Evolutionary conservation across 2,888 invertebrate species (phyloP).

Genomic region (Harpalus rubripes): DNA sequence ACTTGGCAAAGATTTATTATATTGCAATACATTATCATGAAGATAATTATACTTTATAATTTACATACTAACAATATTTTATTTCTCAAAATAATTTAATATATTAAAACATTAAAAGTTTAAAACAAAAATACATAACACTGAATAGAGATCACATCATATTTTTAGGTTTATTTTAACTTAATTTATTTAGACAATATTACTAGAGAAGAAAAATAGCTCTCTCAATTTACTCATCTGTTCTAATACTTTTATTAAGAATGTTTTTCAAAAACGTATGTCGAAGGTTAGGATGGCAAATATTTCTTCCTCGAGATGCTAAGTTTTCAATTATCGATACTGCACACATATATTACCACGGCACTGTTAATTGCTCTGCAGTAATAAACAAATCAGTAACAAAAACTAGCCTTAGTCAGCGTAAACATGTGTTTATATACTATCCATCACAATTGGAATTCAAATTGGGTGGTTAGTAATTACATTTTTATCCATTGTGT

Average conservation of each 20-base stretch:
- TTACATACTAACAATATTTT: too few species aligned
- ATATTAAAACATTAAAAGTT: too few species aligned
- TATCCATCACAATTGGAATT: not conserved
- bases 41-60: too few species aligned
- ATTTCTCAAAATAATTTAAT: too few species aligned
- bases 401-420: conserved; percentile 8
- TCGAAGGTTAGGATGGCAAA: not conserved
- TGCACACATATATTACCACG: conserved; percentile 34
- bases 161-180: too few species aligned
- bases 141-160: too few species aligned
- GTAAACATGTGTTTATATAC: conserved; percentile 2
- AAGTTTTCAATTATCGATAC: not conserved
- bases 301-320: not conserved
- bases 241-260: not conserved
- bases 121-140: too few species aligned
- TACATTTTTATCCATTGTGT: not conserved
- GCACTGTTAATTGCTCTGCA: conserved; percentile 44
- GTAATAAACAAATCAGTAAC: conserved; percentile 46
- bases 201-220: not conserved
- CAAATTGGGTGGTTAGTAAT: not conserved
- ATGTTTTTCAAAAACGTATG: not conserved
- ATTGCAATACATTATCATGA: too few species aligned
- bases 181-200: too few species aligned
- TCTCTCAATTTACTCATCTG: not conserved
- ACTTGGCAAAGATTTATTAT: too few species aligned